A percentile compares a stretch with the other conserved stretches of the same genome.
phyloP scores from a whole-genome alignment of 1,140 invertebrate species.

The Bombus difficillimus region DNA sequence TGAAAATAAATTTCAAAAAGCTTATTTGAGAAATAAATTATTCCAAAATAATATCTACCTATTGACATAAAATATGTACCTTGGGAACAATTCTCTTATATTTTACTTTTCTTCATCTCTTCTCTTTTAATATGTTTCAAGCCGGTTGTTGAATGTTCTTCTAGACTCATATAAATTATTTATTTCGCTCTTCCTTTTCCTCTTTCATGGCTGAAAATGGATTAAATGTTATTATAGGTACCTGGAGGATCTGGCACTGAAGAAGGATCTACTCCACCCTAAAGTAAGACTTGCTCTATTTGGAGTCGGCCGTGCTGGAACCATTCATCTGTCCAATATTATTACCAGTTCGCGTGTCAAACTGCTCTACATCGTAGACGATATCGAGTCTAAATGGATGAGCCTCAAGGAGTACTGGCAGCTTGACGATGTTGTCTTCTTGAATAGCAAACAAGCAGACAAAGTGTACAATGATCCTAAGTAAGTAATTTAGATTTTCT shows the following conservation, averaged over 20 bases:
- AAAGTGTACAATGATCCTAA: conserved; percentile 83
- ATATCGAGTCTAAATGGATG: conserved; percentile 80
- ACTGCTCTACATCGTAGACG: conserved; percentile 86
- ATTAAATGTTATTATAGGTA: conserved; percentile 62
- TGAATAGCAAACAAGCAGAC: conserved; percentile 82
- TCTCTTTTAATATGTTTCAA: not conserved
- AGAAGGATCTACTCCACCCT: conserved; percentile 38
- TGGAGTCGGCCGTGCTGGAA: conserved; percentile 84
- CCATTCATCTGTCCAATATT: conserved; percentile 86
- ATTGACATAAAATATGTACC: too few species aligned
- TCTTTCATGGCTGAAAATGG: conserved; percentile 16
- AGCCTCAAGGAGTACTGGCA: conserved; percentile 83
- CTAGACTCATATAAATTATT: not conserved
- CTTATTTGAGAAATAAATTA: not conserved
- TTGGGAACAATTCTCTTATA: too few species aligned
- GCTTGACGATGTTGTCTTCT: conserved; percentile 80
- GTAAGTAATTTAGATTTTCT: conserved; percentile 75
- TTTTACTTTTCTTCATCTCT: too few species aligned
- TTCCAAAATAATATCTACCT: too few species aligned
- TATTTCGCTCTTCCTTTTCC: not conserved
- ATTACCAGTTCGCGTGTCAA: conserved; percentile 82
- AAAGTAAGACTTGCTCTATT: conserved; percentile 82
- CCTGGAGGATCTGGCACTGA: conserved; percentile 58
- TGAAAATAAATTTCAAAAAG: not conserved
- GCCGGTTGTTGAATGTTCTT: not conserved